Evolutionary conservation across 92 coral and sea anemone genomes (phyloP), one percentile per base, ranked within the genome.

Genomic region (Epizoanthus ramosus): DNA sequence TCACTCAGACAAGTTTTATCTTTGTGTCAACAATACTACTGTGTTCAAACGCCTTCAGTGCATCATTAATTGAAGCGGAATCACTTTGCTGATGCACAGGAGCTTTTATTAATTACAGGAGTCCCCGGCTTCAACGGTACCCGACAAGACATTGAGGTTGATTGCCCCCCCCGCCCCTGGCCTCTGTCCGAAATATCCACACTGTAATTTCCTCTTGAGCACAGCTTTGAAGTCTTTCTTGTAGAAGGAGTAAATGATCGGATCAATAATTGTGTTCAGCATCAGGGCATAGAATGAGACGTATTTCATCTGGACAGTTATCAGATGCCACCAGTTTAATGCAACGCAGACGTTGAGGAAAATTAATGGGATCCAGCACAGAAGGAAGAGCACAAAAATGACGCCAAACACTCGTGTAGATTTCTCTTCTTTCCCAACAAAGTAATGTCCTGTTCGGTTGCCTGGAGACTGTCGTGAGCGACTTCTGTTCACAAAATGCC

Each of bases 341-440:
- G 92, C 90, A 19, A 74, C 83, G 68, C 97, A 92, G 63, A 85
- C 57, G 70, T 92, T 92, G 88, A 92, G 91, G 84, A 87, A 90
- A 77, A 92, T 92, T 25, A 92, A 86, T 1, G 97, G 97, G 59
- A 90, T 61, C 97, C 97, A 92, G 18, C 92, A 92, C 7, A 90
- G 84, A 31, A 92, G 86, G 79, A 92, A 92, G 88, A 85, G 84
- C 14, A 81, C 88, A 56, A 92, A 88, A n/a, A 92, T 90, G 17
- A 92, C 57, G 21, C 94, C 97, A 64, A 92, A 92, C 56, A 92
- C 93, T 2, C 90, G 53, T 1, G 90, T 90, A 10, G 89, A 92
- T 72, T 92, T 92, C 71, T 87, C 92, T 68, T 92, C 97, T 22
- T 87, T 92, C 13, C 97, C 97, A 21, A 90, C 90, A 6, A 90